phyloP scores from a whole-genome alignment of 2,113 vertebrate species.

The Scomber japonicus region DNA sequence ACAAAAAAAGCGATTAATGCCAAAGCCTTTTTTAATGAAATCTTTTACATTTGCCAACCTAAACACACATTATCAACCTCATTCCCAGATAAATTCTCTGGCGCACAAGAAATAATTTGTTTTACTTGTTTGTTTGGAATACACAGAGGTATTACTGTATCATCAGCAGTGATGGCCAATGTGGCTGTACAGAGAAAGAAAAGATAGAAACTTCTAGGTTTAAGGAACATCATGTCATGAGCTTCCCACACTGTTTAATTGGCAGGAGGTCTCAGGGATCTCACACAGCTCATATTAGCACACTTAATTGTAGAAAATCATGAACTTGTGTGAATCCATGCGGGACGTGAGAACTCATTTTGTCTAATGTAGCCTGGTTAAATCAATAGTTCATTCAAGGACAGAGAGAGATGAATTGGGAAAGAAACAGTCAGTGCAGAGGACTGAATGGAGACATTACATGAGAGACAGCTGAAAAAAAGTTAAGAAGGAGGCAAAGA shows the following conservation, averaged over 20 bases:
- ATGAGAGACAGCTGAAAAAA: neutral
- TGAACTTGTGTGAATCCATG: slow-evolving; percentile 28
- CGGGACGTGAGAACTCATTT: slow-evolving; percentile 20
- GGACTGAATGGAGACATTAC: neutral
- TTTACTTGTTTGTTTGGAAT: slow-evolving; percentile 1
- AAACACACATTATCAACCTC: neutral
- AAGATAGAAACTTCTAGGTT: neutral
- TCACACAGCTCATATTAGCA: neutral
- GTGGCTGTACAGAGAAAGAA: neutral
- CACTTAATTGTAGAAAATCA: slow-evolving; percentile 37
- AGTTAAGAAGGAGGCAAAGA: neutral
- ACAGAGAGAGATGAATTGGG: neutral
- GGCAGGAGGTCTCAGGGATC: slow-evolving; percentile 9
- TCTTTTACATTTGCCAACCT: neutral
- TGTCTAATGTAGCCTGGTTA: slow-evolving; percentile 8
- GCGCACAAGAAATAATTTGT: neutral
- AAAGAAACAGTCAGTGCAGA: neutral
- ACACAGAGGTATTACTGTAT: neutral
- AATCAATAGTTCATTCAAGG: slow-evolving; percentile 34
- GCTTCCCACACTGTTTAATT: slow-evolving; percentile 10
- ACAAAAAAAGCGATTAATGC: neutral
- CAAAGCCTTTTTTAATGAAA: neutral
- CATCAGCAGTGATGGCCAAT: neutral
- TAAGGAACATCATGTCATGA: neutral
- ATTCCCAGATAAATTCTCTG: neutral